Evolutionary conservation across 2,797 vertebrate species (phyloP).

Genomic region (Eulemur rubriventer): DNA sequence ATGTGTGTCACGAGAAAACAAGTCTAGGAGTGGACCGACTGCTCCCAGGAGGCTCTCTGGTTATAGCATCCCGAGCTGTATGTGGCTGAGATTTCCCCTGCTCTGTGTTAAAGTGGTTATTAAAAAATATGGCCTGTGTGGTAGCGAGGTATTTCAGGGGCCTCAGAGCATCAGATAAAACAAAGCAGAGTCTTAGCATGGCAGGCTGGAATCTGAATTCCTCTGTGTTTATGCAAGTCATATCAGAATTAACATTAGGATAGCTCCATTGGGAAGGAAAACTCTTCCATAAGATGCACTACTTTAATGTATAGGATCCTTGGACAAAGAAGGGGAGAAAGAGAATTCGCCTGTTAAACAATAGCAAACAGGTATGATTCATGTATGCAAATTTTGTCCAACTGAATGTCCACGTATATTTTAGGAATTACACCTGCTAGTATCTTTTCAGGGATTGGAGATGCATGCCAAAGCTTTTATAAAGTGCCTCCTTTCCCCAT

Average conservation of each 20-base stretch:
- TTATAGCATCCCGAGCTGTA: constrained; percentile 39
- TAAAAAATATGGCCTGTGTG: constrained; percentile 66
- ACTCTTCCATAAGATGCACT: neutral
- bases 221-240: neutral
- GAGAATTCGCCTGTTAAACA: neutral
- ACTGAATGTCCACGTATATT: neutral
- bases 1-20: constrained; percentile 9
- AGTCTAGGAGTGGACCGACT: neutral
- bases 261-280: neutral
- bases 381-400: neutral
- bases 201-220: neutral
- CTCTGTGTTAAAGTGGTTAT: constrained; percentile 63
- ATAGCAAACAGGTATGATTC: neutral
- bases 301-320: neutral
- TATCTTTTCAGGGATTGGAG: neutral
- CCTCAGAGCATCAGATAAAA: neutral
- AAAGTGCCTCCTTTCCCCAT: neutral
- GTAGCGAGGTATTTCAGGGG: neutral
- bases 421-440: neutral
- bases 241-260: neutral
- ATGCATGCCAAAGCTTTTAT: neutral
- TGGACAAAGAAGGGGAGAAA: neutral
- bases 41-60: constrained; percentile 4
- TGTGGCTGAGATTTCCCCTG: constrained; percentile 9
- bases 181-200: constrained; percentile 3